These are phyloP conservation scores for Empis stercorea DNA, from an alignment of 2,888 invertebrate species.

Conservation along the genomic window DNA sequence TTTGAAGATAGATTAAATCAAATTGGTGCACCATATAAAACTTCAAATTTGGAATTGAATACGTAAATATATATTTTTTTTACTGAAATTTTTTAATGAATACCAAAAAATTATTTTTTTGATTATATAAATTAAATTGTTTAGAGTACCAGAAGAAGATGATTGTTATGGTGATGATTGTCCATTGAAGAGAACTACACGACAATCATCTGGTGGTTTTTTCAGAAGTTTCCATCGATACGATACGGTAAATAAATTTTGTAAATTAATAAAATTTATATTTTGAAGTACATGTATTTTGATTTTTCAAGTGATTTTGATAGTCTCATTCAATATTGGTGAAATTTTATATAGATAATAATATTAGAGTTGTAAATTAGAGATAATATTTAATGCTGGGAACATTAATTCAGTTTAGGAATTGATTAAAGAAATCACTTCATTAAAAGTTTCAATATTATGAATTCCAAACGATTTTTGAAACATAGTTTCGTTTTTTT, in stretches of 20 bases:
- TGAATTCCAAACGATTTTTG: no score
- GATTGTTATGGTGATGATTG: slow-evolving; percentile 20
- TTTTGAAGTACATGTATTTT: no score
- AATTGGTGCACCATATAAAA: slow-evolving; percentile 22
- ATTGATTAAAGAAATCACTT: no score
- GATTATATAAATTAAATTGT: not conserved
- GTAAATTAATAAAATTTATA: no score
- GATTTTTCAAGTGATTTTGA: no score
- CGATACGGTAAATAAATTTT: slow-evolving; percentile 18
- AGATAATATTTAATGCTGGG: no score
- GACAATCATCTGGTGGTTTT: slow-evolving; percentile 28
- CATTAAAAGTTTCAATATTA: no score
- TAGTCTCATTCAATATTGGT: no score
- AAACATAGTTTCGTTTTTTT: no score
- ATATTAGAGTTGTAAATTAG: no score
- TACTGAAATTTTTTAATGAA: not conserved
- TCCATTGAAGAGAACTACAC: slow-evolving; percentile 22
- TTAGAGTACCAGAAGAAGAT: slow-evolving; percentile 4
- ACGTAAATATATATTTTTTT: slow-evolving; percentile 18
- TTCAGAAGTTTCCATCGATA: slow-evolving; percentile 32
- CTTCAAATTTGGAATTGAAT: slow-evolving; percentile 25
- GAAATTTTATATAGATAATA: no score
- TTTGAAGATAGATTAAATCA: slow-evolving; percentile 25
- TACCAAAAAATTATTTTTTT: no score
- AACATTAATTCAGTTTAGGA: not conserved